Base-by-base conservation (phyloP, 2,888 invertebrate species). In the Galerucella calmariensis region DNA sequence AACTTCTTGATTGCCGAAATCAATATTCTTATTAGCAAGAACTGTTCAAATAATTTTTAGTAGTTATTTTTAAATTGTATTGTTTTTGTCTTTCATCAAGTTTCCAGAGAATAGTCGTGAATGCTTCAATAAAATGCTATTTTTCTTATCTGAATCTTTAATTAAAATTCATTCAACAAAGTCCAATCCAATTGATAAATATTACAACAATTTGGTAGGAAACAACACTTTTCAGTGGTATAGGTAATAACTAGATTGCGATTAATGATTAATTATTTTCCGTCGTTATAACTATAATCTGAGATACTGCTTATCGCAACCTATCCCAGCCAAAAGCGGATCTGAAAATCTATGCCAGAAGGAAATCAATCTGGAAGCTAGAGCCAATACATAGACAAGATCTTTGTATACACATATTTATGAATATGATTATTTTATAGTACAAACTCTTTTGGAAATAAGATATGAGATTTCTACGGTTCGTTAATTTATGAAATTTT, bases 131-230 rank as follows among this genome's bases (percentile, higher is more conserved):
- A 9, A 41, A 41, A 41, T 41, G 35, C 35, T 9, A 41, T 8
- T 8, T 41, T 62, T 53, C 73, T 73, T 58, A 71, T 79, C 78
- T 77, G 79, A 79, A 78, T 81, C 79, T 82, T 81, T 82, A 82
- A 79, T 78, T 76, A 74, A 86, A 87, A 85, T 86, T 86, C 84
- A 84, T 86, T 85, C 86, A 87, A 88, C 87, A 87, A 87, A 87
- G 83, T 87, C 87, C 88, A 87, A 87, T 86, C 87, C 87, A 87
- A 85, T 84, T 86, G 85, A 86, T 85, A 86, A 85, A 86, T 84
- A 85, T 83, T 85, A 86, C 86, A 86, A 86, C 86, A 86, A 84
- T 84, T 81, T 82, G 81, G 82, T 84, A 85, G 83, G 86, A 86
- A 86, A 86, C 85, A 85, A 84, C 85, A 82, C 81, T 83, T 79